These are phyloP conservation scores for Drosophila vallismaia DNA, from an alignment of 2,888 invertebrate genomes.

Conservation along the genomic window DNA sequence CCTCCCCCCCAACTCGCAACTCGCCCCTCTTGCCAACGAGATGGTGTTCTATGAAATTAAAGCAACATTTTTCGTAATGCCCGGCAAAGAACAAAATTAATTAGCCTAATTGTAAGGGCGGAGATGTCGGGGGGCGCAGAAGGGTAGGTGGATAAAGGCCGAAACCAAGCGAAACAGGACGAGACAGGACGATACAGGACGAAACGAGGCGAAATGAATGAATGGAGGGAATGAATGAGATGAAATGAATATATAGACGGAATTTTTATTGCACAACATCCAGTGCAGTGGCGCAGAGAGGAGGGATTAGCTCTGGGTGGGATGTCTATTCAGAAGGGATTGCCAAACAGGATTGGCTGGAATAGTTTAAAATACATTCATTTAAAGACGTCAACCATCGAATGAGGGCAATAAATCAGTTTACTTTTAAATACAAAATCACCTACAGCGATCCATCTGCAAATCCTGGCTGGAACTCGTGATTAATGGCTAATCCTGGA, in stretches of 20 bases:
- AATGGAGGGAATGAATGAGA: slow-evolving; percentile 59
- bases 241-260: slow-evolving; percentile 64
- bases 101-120: slow-evolving; percentile 79
- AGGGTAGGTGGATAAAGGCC: background rate
- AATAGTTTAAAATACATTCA: background rate
- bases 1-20: background rate
- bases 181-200: slow-evolving; percentile 44
- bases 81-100: slow-evolving; percentile 77
- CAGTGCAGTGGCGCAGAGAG: slow-evolving; percentile 35
- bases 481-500: slow-evolving; percentile 28
- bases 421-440: background rate
- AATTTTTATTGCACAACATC: slow-evolving; percentile 66
- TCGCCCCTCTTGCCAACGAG: background rate
- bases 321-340: too few species aligned
- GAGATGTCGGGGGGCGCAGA: slow-evolving; percentile 4
- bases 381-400: background rate
- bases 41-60: slow-evolving; percentile 68
- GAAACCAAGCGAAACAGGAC: slow-evolving; percentile 6
- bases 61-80: slow-evolving; percentile 78
- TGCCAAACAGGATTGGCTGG: too few species aligned
- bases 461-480: slow-evolving; percentile 10
- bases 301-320: slow-evolving; percentile 4
- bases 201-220: slow-evolving; percentile 61
- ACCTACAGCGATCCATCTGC: background rate
- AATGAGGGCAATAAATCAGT: slow-evolving; percentile 28